phyloP scores from a whole-genome alignment of 2,888 invertebrate species.

The Dasypolia templi region DNA sequence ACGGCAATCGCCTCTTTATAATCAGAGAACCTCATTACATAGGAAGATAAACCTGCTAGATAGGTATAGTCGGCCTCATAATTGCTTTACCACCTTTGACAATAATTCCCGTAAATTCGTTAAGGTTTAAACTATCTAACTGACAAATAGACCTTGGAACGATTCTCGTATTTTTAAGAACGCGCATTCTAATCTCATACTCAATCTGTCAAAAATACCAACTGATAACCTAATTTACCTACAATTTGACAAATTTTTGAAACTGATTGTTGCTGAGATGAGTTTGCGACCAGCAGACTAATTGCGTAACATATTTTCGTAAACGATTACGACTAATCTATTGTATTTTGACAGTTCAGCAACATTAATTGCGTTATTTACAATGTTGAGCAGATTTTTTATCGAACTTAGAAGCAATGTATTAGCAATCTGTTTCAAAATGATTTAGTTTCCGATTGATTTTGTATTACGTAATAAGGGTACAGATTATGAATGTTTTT shows the following conservation, averaged over 20 bases:
- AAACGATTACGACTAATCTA: too few species aligned
- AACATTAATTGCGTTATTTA: too few species aligned
- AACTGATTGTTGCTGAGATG: not conserved
- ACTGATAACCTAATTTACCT: not conserved
- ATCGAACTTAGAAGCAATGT: too few species aligned
- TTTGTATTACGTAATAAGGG: too few species aligned
- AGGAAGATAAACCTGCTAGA: constrained; percentile 10
- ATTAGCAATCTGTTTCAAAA: too few species aligned
- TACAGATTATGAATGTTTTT: not conserved
- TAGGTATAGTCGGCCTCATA: constrained; percentile 9
- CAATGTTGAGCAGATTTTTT: too few species aligned
- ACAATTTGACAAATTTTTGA: not conserved
- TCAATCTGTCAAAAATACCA: not conserved
- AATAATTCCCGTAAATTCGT: not conserved
- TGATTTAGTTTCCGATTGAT: too few species aligned
- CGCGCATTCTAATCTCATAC: not conserved
- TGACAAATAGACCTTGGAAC: not conserved
- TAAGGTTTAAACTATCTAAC: not conserved
- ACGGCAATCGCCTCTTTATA: constrained; percentile 21
- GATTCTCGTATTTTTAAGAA: not conserved
- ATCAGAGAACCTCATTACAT: constrained; percentile 2
- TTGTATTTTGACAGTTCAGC: too few species aligned
- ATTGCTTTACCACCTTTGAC: not conserved
- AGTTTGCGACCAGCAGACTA: not conserved
- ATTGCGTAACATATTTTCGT: too few species aligned